Evolutionary conservation across 2,797 vertebrate species (phyloP).

Genomic region (Etheostoma perlongum): DNA sequence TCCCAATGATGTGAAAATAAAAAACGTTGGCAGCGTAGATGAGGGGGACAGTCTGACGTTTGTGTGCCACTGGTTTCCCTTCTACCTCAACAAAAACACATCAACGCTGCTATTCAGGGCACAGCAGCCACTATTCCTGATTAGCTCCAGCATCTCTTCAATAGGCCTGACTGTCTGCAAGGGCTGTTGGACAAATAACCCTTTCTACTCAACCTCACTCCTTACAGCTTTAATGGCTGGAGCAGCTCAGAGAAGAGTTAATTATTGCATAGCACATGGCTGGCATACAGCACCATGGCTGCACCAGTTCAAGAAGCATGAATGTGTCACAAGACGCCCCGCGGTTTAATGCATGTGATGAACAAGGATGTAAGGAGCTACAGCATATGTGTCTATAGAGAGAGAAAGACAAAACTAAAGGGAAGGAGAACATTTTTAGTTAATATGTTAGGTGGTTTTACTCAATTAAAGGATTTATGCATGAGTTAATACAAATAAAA

Average conservation of each 20-base stretch:
- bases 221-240: constrained; percentile 64
- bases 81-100: constrained; percentile 36
- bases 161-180: constrained; percentile 76
- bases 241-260: constrained; percentile 70
- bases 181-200: constrained; percentile 69
- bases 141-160: constrained; percentile 76
- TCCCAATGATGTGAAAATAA: constrained; percentile 2
- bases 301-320: constrained; percentile 47
- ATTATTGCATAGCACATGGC: constrained; percentile 76
- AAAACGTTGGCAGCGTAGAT: neutral
- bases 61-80: constrained; percentile 40
- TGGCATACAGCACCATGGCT: constrained; percentile 56
- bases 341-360: constrained; percentile 63
- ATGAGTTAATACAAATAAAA: constrained; percentile 11
- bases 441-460: constrained; percentile 16
- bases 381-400: neutral
- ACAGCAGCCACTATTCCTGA: constrained; percentile 61
- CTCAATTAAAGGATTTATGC: constrained; percentile 5
- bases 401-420: neutral
- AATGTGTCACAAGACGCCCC: constrained; percentile 74
- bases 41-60: constrained; percentile 24
- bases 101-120: constrained; percentile 62
- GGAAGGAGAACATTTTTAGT: constrained; percentile 1
- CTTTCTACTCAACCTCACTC: constrained; percentile 69
- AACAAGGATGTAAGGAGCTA: constrained; percentile 25